Percentiles rank a stretch among this genome's conserved stretches.
Conservation (phyloP, 2,113 vertebrate species). For the Etia nguti region DNA sequence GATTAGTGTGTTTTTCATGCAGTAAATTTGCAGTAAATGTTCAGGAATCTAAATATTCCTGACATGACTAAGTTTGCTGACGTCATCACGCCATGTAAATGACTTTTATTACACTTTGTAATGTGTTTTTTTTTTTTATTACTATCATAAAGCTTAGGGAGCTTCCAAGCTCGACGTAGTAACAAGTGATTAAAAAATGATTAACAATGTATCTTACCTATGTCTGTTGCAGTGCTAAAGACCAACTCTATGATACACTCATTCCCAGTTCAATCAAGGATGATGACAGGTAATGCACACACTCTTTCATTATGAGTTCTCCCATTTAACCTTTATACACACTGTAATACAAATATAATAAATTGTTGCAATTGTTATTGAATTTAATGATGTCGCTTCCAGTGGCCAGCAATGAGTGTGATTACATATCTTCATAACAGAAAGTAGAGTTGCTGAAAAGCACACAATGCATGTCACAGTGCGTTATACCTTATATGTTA, state of each 20-base stretch:
- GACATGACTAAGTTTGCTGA: not conserved
- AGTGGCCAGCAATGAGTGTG: not conserved
- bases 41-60: not conserved
- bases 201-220: not conserved
- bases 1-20: not conserved
- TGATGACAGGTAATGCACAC: slow-evolving; percentile 40
- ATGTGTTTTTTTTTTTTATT: not conserved
- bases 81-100: not conserved
- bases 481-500: not conserved
- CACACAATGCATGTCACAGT: not conserved
- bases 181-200: not conserved
- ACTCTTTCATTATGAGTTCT: not conserved
- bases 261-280: not conserved
- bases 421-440: not conserved
- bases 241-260: slow-evolving; percentile 21
- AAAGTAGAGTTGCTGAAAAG: not conserved
- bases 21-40: not conserved
- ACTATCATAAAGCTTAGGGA: not conserved
- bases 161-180: not conserved
- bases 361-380: not conserved
- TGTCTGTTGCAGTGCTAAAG: slow-evolving; percentile 19
- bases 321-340: not conserved
- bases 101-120: not conserved
- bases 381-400: not conserved
- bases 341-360: not conserved